A percentile compares a stretch with the other conserved stretches of the same genome.
phyloP scores from a whole-genome alignment of 2,888 invertebrate genomes.

The Eurytoma adleriae region DNA sequence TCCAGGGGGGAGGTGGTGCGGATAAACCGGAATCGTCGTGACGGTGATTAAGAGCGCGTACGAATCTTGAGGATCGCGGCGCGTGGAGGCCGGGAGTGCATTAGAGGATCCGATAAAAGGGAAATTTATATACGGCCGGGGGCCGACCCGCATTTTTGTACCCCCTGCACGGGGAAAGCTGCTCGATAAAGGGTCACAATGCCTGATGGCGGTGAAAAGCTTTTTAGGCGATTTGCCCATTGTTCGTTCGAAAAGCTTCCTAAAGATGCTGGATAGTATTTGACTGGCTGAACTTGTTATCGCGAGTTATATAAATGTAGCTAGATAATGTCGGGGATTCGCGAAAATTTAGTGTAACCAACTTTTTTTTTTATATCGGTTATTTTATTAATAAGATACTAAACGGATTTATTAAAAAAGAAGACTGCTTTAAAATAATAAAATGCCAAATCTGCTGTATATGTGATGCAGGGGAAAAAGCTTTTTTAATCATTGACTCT shows the following conservation, averaged over 20 bases:
- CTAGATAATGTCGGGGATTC: too few relatives aligned
- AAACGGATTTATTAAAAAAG: too few relatives aligned
- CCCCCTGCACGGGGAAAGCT: background rate
- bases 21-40: slow-evolving; percentile 17
- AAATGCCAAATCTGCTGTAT: too few relatives aligned
- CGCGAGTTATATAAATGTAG: too few relatives aligned
- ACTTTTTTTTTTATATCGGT: too few relatives aligned
- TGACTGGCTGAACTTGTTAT: too few relatives aligned
- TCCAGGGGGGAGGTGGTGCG: background rate
- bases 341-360: too few relatives aligned
- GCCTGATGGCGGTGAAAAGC: background rate
- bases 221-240: background rate
- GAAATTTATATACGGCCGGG: slow-evolving; percentile 17
- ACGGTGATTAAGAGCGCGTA: slow-evolving; percentile 30
- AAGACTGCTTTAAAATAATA: too few relatives aligned
- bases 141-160: slow-evolving; percentile 14
- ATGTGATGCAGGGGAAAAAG: too few relatives aligned
- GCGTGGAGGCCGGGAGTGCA: background rate
- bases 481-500: too few relatives aligned
- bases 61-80: slow-evolving; percentile 30
- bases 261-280: background rate
- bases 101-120: slow-evolving; percentile 27
- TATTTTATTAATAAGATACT: too few relatives aligned
- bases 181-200: background rate
- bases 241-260: background rate